Conservation (phyloP, 1,140 invertebrate genomes). For the Micrasema longulum region DNA sequence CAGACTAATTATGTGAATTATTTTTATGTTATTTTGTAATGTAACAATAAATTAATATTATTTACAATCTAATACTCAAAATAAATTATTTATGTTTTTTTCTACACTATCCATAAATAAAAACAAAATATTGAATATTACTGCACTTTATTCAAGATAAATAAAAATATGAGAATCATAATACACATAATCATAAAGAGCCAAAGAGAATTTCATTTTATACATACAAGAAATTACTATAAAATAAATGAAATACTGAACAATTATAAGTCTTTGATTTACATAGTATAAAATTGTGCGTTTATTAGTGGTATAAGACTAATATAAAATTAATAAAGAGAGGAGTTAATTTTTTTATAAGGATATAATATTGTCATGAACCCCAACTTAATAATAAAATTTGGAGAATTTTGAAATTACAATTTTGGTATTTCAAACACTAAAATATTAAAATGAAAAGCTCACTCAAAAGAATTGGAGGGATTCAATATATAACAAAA, state of each 20-base stretch:
- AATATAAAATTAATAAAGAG: background rate
- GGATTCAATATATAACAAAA: too few relatives aligned
- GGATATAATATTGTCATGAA: constrained; percentile 7
- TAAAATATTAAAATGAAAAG: background rate
- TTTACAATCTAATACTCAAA: too few relatives aligned
- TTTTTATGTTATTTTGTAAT: too few relatives aligned
- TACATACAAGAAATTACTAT: constrained; percentile 1
- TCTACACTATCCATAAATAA: too few relatives aligned
- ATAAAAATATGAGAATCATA: constrained; percentile 42
- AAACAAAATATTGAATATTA: constrained; percentile 22
- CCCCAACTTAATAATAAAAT: too few relatives aligned
- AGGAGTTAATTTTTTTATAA: background rate
- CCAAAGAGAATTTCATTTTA: constrained; percentile 48
- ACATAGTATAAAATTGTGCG: constrained; percentile 34
- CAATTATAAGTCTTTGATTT: constrained; percentile 37
- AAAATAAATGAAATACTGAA: constrained; percentile 37
- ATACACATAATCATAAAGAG: constrained; percentile 35
- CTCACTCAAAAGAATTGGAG: background rate
- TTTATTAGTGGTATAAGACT: constrained; percentile 13
- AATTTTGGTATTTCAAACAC: too few relatives aligned
- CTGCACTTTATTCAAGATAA: constrained; percentile 50
- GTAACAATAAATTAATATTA: too few relatives aligned
- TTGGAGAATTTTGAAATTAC: too few relatives aligned
- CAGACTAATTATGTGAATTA: too few relatives aligned
- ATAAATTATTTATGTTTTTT: too few relatives aligned